phyloP scores from a whole-genome alignment of 2,797 vertebrate species.

The Sebastes reedi region DNA sequence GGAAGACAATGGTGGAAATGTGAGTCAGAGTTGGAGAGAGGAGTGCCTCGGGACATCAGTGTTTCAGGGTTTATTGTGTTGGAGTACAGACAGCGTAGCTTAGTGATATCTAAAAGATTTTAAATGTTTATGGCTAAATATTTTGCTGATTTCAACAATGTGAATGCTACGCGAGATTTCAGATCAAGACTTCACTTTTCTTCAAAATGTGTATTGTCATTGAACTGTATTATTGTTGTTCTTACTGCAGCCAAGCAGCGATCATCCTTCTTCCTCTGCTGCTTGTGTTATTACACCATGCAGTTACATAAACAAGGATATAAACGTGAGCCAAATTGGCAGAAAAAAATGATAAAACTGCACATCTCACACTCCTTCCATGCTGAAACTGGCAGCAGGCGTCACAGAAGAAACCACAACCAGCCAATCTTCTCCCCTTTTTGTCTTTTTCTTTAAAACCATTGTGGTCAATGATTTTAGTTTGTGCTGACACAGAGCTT shows the following conservation, averaged over 20 bases:
- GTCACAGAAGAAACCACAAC: background rate
- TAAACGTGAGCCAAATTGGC: background rate
- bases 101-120: background rate
- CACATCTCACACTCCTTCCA: background rate
- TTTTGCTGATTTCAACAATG: accelerated
- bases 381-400: background rate
- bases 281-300: background rate
- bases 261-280: background rate
- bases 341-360: background rate
- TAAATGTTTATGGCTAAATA: background rate
- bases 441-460: background rate
- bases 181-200: no score
- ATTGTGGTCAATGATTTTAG: background rate
- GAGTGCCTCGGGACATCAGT: no score
- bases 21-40: background rate
- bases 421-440: background rate
- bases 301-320: background rate
- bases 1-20: accelerated
- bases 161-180: background rate
- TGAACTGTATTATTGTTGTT: background rate
- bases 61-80: no score
- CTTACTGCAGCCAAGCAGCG: background rate
- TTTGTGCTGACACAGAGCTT: constrained; percentile 27
- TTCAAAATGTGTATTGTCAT: background rate
- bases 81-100: background rate